phyloP scores from a whole-genome alignment of 2,113 vertebrate genomes.

The Halcyon malimbica region DNA sequence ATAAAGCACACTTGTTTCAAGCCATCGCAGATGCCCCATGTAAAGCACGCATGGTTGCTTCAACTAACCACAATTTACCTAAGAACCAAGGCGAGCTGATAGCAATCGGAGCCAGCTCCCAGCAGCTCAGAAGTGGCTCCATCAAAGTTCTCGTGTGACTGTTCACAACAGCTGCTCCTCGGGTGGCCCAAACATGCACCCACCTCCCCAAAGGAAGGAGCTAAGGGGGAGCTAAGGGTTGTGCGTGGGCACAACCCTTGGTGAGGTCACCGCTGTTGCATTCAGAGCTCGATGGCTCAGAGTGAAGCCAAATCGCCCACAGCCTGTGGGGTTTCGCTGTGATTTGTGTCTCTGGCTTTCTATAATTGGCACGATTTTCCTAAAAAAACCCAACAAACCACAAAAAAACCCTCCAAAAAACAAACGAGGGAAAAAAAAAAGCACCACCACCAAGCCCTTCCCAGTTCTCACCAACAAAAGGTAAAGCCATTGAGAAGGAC shows the following conservation, averaged over 20 bases:
- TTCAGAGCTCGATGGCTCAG: background rate
- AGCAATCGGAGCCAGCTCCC: background rate
- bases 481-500: constrained; percentile 53
- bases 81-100: background rate
- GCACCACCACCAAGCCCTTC: background rate
- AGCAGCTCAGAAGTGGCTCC: background rate
- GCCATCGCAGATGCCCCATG: accelerated
- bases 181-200: background rate
- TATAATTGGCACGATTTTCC: constrained; percentile 2
- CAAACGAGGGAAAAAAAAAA: background rate
- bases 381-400: background rate
- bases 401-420: background rate
- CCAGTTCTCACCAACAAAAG: constrained; percentile 48
- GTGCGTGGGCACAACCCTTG: background rate
- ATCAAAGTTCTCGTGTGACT: background rate
- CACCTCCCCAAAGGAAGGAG: background rate
- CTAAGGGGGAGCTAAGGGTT: background rate
- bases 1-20: background rate
- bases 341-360: constrained; percentile 1
- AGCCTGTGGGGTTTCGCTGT: accelerated
- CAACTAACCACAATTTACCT: background rate
- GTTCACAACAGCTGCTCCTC: accelerated
- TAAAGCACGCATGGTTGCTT: background rate
- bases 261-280: background rate
- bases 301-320: background rate